These are phyloP conservation scores for Mus pahari DNA, from an alignment of 2,113 vertebrate genomes.

Conservation along the genomic window DNA sequence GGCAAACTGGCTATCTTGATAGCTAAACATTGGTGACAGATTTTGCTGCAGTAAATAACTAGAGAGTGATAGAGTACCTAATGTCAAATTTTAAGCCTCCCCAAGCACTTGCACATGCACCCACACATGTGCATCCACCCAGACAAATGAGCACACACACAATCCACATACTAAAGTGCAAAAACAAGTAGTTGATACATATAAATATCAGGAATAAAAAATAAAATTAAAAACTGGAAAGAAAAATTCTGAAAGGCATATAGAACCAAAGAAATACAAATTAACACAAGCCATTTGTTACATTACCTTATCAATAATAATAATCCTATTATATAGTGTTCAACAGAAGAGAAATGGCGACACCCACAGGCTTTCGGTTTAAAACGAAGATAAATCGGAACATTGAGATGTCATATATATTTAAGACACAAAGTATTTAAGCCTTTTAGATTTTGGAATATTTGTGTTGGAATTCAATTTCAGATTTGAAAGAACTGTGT, in stretches of 20 bases:
- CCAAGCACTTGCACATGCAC: not conserved
- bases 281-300: not conserved
- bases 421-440: not conserved
- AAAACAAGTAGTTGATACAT: not conserved
- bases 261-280: constrained; percentile 29
- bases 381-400: not conserved
- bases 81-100: not conserved
- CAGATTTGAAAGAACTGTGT: not conserved
- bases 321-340: not conserved
- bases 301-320: not conserved
- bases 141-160: not conserved
- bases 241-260: not conserved
- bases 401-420: not conserved
- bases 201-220: not conserved
- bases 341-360: not conserved
- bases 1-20: too few relatives aligned
- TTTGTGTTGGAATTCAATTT: not conserved
- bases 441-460: not conserved
- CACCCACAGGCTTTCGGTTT: not conserved
- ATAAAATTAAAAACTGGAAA: not conserved
- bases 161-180: not conserved
- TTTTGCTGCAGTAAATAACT: not conserved
- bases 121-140: not conserved
- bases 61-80: not conserved
- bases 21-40: not conserved